Evolutionary conservation across 2,888 invertebrate genomes (phyloP).

Genomic region (Thymelicus sylvestris): DNA sequence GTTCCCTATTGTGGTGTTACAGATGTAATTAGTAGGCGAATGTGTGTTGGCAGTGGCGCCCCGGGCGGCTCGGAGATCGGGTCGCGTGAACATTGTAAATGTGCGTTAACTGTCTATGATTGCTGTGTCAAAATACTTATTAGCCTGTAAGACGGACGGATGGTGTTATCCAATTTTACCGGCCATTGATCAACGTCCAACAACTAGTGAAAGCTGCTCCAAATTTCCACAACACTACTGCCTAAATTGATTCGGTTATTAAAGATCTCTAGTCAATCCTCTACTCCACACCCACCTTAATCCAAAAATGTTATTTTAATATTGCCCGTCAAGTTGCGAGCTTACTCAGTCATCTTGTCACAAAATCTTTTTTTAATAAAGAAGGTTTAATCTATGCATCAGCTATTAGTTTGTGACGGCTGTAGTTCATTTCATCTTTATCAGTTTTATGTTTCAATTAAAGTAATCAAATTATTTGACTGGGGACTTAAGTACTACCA

Average conservation of each 20-base stretch:
- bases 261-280: slow-evolving; percentile 27
- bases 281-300: slow-evolving; percentile 9
- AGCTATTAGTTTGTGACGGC: slow-evolving; percentile 3
- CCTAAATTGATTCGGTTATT: slow-evolving; percentile 43
- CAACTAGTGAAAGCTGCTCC: slow-evolving; percentile 43
- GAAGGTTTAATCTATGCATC: slow-evolving; percentile 2
- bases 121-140: slow-evolving; percentile 69
- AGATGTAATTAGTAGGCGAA: slow-evolving; percentile 21
- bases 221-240: slow-evolving; percentile 46
- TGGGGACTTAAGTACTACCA: neutral
- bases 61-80: slow-evolving; percentile 12
- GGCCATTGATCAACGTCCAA: slow-evolving; percentile 47
- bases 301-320: slow-evolving; percentile 19
- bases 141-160: slow-evolving; percentile 48
- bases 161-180: slow-evolving; percentile 60
- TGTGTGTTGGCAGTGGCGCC: slow-evolving; percentile 7
- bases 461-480: neutral
- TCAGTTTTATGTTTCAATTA: slow-evolving; percentile 3
- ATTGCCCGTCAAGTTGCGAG: slow-evolving; percentile 5
- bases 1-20: slow-evolving; percentile 39
- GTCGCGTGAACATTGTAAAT: slow-evolving; percentile 26
- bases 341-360: slow-evolving; percentile 4
- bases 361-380: slow-evolving; percentile 7
- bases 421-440: neutral
- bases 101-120: slow-evolving; percentile 51